These are phyloP conservation scores for Knipowitschia caucasica DNA, from an alignment of 2,797 vertebrate genomes.

Conservation along the genomic window DNA sequence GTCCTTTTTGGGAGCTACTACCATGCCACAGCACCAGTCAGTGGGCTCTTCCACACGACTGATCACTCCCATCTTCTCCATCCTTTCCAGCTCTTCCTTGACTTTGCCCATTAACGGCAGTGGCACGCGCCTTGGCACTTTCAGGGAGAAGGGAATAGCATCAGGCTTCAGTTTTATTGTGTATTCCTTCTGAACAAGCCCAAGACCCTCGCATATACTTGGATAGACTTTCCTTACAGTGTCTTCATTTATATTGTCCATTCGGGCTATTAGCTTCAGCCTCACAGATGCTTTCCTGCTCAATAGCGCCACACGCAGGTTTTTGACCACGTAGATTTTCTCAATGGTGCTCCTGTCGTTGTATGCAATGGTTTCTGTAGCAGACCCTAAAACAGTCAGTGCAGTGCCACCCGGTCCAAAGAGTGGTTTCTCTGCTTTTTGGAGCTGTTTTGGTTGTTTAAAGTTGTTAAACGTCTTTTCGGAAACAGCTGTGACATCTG, in stretches of 20 bases:
- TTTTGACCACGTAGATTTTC: too few relatives aligned
- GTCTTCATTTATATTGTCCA: not conserved
- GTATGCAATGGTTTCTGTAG: not conserved
- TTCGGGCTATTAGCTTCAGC: not conserved
- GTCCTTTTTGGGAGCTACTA: not conserved
- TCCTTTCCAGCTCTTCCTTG: not conserved
- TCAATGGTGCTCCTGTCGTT: not conserved
- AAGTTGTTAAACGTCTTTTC: not conserved
- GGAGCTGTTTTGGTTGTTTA: not conserved
- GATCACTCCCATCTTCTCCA: not conserved
- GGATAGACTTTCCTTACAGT: too few relatives aligned
- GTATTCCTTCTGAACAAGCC: too few relatives aligned
- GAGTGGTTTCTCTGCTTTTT: not conserved
- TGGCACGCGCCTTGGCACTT: too few relatives aligned
- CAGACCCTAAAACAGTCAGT: not conserved
- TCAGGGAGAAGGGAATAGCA: too few relatives aligned
- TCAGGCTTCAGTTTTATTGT: too few relatives aligned
- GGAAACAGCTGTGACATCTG: not conserved
- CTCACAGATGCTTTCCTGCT: too few relatives aligned
- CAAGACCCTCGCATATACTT: too few relatives aligned
- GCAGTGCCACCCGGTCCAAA: not conserved
- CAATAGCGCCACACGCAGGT: too few relatives aligned
- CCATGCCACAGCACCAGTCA: not conserved
- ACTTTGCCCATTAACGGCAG: too few relatives aligned
- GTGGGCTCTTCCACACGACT: slow-evolving; percentile 1